Evolutionary conservation across 2,797 vertebrate genomes (phyloP).

Genomic region (Hirundo rustica): DNA sequence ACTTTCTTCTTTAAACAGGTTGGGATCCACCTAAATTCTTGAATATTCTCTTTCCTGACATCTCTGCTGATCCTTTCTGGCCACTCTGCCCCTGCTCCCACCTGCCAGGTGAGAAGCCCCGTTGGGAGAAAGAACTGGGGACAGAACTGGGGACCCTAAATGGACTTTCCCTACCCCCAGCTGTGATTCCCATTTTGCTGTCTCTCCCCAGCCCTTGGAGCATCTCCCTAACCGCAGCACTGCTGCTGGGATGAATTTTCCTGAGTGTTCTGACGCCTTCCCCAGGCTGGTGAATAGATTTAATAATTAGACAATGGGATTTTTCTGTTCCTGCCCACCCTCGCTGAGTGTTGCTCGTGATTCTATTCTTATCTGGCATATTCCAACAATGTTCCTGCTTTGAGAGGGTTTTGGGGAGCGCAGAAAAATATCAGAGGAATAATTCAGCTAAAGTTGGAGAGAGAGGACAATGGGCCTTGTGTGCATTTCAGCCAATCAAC

Average conservation of each 20-base stretch:
- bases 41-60: background rate
- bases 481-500: background rate
- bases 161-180: background rate
- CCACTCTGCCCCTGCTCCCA: background rate
- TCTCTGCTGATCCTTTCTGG: background rate
- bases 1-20: background rate
- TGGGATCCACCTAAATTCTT: background rate
- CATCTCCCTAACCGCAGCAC: background rate
- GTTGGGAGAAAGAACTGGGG: background rate
- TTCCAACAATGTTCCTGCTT: background rate
- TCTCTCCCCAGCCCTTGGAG: background rate
- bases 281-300: background rate
- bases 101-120: background rate
- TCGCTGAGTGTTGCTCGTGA: background rate
- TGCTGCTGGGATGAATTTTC: background rate
- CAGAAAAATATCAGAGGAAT: background rate
- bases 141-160: background rate
- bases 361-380: constrained; percentile 30
- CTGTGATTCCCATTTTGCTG: background rate
- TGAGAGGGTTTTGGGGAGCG: background rate
- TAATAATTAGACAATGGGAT: constrained; percentile 23
- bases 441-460: constrained; percentile 1
- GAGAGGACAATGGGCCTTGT: background rate
- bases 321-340: constrained; percentile 37
- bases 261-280: constrained; percentile 10